Conservation (phyloP, 2,888 invertebrate species). For the Drosophila rellima region DNA sequence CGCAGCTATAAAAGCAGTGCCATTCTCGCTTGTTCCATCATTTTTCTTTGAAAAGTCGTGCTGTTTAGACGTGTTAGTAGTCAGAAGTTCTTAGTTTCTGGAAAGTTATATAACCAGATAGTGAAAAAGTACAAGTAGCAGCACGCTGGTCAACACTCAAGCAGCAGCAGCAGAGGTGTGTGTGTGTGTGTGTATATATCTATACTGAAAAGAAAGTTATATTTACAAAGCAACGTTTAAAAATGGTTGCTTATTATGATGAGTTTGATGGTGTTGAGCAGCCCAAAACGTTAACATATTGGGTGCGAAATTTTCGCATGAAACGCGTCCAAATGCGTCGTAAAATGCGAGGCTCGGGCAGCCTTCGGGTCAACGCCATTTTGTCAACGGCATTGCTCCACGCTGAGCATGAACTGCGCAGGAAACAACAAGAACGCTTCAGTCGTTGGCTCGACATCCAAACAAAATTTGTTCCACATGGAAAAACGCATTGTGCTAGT, state of each 20-base stretch:
- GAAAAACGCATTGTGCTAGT: conserved; percentile 62
- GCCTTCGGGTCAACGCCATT: conserved; percentile 87
- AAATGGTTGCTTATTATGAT: conserved; percentile 72
- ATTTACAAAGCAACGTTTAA: conserved; percentile 25
- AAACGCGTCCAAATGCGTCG: conserved; percentile 87
- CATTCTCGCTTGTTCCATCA: conserved; percentile 28
- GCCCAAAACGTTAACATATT: conserved; percentile 85
- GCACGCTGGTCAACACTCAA: conserved; percentile 34
- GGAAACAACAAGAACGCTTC: conserved; percentile 87
- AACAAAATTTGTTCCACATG: conserved; percentile 81
- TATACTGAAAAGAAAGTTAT: conserved; percentile 49
- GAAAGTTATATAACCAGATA: conserved; percentile 47
- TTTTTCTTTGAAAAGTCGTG: conserved; percentile 42
- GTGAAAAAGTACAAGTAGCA: conserved; percentile 28
- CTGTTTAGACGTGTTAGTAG: conserved; percentile 22
- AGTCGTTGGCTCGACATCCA: conserved; percentile 86
- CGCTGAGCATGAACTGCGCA: conserved; percentile 87
- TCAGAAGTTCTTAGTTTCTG: conserved; percentile 33
- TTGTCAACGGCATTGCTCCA: conserved; percentile 86
- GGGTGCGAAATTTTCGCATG: conserved; percentile 87
- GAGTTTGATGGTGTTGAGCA: conserved; percentile 64
- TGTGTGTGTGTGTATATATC: conserved; percentile 55
- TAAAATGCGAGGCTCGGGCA: conserved; percentile 85
- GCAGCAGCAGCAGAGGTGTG: conserved; percentile 62
- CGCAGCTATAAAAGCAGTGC: conserved; percentile 45